These are phyloP conservation scores for Helogale parvula DNA, from an alignment of 2,113 vertebrate species.

Conservation along the genomic window DNA sequence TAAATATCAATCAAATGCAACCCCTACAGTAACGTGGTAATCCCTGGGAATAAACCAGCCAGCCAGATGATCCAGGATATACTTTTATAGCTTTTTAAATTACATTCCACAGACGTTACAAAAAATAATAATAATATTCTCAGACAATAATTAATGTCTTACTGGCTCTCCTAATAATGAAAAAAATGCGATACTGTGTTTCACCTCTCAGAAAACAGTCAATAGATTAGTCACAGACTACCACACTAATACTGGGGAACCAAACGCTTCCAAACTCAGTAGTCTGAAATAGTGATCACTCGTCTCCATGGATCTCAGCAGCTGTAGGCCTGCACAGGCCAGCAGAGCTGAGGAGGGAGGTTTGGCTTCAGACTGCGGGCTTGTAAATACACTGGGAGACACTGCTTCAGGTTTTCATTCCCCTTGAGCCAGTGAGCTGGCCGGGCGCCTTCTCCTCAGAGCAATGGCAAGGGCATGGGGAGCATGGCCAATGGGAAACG, in stretches of 20 bases:
- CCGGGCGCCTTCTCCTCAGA: background rate
- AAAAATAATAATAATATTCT: background rate
- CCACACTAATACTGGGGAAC: background rate
- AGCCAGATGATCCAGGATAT: background rate
- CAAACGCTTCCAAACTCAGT: background rate
- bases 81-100: background rate
- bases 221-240: background rate
- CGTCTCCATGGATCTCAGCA: background rate
- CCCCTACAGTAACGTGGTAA: background rate
- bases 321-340: background rate
- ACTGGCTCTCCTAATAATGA: background rate
- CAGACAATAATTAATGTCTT: background rate
- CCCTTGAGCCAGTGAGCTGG: background rate
- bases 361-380: background rate
- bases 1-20: background rate
- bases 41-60: background rate
- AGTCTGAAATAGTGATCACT: background rate
- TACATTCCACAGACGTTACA: background rate
- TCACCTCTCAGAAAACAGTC: background rate
- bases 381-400: background rate
- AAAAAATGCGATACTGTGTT: background rate
- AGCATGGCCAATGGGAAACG: background rate
- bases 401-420: background rate
- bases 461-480: background rate
- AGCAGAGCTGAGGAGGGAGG: fast-evolving